Evolutionary conservation across 2,113 vertebrate species (phyloP).

Genomic region (Oxyura jamaicensis): DNA sequence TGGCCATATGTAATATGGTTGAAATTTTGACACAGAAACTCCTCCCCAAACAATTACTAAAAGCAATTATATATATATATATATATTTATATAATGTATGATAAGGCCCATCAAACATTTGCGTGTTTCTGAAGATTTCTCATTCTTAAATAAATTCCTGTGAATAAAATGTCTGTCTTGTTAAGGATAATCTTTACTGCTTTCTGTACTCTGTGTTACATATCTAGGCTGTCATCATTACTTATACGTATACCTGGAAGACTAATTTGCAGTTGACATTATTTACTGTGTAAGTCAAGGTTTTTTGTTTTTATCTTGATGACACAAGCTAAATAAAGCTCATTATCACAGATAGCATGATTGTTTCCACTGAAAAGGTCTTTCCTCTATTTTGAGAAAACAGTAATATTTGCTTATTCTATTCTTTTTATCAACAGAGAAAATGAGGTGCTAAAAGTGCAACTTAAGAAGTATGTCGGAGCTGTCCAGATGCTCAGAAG

Average conservation of each 20-base stretch:
- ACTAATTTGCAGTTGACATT: neutral
- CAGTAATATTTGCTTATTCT: slow-evolving; percentile 18
- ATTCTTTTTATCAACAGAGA: slow-evolving; percentile 81
- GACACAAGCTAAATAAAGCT: neutral
- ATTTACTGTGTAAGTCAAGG: neutral
- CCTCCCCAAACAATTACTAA: neutral
- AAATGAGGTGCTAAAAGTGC: slow-evolving; percentile 98
- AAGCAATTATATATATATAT: no score
- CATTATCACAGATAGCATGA: neutral
- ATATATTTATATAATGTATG: neutral
- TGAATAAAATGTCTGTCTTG: neutral
- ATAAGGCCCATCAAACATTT: neutral
- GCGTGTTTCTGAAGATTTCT: neutral
- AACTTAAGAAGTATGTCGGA: slow-evolving; percentile 98
- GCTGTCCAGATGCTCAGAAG: slow-evolving; percentile 99
- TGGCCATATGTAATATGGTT: neutral
- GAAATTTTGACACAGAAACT: neutral
- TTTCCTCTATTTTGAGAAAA: neutral
- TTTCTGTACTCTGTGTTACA: neutral
- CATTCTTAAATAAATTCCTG: neutral
- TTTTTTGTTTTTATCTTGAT: neutral
- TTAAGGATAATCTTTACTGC: neutral
- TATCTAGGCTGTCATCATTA: neutral
- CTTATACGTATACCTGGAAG: neutral
- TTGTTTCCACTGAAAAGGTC: neutral